Evolutionary conservation across 1,140 invertebrate genomes (phyloP).

Genomic region (Coelopa frigida): DNA sequence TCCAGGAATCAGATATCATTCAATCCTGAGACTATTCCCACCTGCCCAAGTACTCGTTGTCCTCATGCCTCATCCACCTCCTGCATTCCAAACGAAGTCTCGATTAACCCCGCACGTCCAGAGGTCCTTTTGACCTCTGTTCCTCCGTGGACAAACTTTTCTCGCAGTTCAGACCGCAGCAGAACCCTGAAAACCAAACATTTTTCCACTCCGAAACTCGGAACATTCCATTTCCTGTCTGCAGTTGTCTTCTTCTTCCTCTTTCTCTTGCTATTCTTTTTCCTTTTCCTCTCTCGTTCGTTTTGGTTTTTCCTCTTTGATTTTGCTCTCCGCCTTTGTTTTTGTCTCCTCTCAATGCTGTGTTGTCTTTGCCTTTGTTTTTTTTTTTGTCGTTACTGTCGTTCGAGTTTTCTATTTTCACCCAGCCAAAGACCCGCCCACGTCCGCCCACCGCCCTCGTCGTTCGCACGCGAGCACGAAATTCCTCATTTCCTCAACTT

Average conservation of each 20-base stretch:
- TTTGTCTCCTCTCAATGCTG: neutral
- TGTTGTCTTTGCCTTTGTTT: neutral
- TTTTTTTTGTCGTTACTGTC: neutral
- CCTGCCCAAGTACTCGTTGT: too few species aligned
- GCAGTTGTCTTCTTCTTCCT: neutral
- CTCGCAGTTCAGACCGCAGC: too few species aligned
- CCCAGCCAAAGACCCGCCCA: neutral
- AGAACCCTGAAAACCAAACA: too few species aligned
- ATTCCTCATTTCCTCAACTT: too few species aligned
- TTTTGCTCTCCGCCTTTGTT: neutral
- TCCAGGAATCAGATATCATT: too few species aligned
- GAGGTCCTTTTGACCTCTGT: too few species aligned
- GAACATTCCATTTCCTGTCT: neutral
- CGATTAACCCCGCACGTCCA: too few species aligned
- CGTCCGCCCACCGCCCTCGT: neutral
- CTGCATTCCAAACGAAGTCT: too few species aligned
- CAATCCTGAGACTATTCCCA: too few species aligned
- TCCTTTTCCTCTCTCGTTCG: neutral
- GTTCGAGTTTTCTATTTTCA: neutral
- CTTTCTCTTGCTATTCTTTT: neutral
- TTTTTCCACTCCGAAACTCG: neutral
- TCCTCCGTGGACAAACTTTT: too few species aligned
- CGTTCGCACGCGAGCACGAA: neutral
- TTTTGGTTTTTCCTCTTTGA: neutral
- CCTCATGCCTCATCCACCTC: too few species aligned